Base-by-base conservation (phyloP, 1,140 invertebrate genomes). In the Caenorhabditis remanei region DNA sequence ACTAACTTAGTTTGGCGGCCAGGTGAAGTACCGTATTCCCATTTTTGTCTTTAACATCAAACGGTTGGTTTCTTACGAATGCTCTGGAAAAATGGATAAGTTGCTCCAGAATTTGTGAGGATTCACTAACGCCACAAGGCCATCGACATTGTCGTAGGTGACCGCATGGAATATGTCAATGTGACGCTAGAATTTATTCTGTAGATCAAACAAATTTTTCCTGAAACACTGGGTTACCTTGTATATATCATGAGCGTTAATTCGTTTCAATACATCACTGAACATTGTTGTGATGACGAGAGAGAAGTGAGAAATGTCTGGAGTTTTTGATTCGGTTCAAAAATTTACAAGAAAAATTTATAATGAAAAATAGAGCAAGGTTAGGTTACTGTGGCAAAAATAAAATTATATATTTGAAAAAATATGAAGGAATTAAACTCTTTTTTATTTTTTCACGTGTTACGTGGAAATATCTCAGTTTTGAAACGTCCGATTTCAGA, bases 121-220 rank as follows among this genome's bases (percentile, higher is more conserved):
- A 32, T 2, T 32, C 53, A 50, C 71, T 79, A 4, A 79, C 71
- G 71, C 43, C 46, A 79, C 71, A 4, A 79, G 11, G 14, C 71
- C 71, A 48, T 79, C 71, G 24, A 79, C 53, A 50, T 79, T 79
- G 46, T 79, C 71, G 53, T 79, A 79, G 11, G 71, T 79, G 46
- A 79, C 41, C 21, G 71, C 71, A n/a, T 79, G 71, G 71, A 79
- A 79, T 5, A 79, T 50, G 71, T 79, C 71, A 79, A 79, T 50
- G 46, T 79, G 71, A 13, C 71, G 71, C 46, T 71, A 32, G n/a
- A 48, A 71, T 46, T 21, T n/a, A 16, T 65, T 41, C 16, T 9
- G 32, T 4, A 65, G 6, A 40, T 14, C 13, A 65, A 40, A 65
- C 1, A 32, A 43, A 46, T 7, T 19, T 21, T 46, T 14, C 67